Evolutionary conservation across 2,113 vertebrate species (phyloP), one percentile per base, ranked within the genome.

Genomic region (Oryzias javanicus): DNA sequence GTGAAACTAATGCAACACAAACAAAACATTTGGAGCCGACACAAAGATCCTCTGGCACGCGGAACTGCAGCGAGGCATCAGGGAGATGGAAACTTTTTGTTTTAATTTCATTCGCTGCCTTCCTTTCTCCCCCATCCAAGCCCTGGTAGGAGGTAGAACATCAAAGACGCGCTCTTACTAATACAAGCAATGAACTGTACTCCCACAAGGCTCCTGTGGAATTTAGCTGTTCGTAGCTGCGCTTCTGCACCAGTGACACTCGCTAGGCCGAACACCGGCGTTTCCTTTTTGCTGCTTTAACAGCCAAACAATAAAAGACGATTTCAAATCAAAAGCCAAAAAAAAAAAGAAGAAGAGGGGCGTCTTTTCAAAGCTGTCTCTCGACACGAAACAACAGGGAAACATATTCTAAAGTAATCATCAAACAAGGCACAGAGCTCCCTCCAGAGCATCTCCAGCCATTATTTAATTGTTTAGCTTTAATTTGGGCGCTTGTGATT

Each of bases 1-100:
- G 72, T 69, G 78, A 84, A 83, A 85, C 80, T 17, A 85, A 78
- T 63, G 69, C 79, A 66, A 70, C 66, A 67, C 77, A 83, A 90
- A 84, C 74, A 83, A 84, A 85, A 70, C 64, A 80, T 73, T 80
- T 72, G 81, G 52, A 72, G 74, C 72, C 51, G 20, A 44, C 27
- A 17, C 60, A 25, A 57, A 57, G 72, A 74, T 76, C 74, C 58
- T 66, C 58, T 67, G 74, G 80, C 83, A 67, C 62, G 35, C 60
- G 45, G 65, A 81, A 79, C 85, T 70, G 82, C 64, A 49, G 66
- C 58, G 50, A 78, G 66, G 55, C 78, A 78, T 67, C 41, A 24
- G 76, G 80, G 80, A 82, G 59, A 83, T 70, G 55, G 61, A 76
- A 87, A 85, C 75, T 80, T 84, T 27, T 86, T 79, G 67, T 82